phyloP scores from a whole-genome alignment of 2,888 invertebrate genomes.

The Resseliella maxima region DNA sequence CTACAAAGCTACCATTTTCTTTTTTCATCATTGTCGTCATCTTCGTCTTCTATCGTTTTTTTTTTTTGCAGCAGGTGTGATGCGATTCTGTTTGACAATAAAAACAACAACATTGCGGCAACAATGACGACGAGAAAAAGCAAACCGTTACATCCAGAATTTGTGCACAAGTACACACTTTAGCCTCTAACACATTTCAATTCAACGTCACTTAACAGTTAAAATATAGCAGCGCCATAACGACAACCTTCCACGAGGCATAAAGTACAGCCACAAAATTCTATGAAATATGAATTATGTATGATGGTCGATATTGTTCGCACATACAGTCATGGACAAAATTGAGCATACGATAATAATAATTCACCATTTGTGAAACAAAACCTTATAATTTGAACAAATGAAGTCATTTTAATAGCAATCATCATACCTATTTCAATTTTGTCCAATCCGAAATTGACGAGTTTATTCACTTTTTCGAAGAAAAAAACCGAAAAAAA shows the following conservation, averaged over 20 bases:
- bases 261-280: constrained; percentile 40
- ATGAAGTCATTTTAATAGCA: no score
- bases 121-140: not conserved
- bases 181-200: constrained; percentile 4
- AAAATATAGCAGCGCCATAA: constrained; percentile 37
- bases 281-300: constrained; percentile 48
- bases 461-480: no score
- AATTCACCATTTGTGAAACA: no score
- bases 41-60: not conserved
- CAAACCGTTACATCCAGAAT: not conserved
- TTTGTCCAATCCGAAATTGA: no score
- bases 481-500: no score
- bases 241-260: not conserved
- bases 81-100: not conserved
- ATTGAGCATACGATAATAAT: no score
- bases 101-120: constrained; percentile 8
- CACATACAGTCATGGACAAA: not conserved
- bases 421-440: no score
- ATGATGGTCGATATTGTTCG: constrained; percentile 47
- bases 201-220: constrained; percentile 28
- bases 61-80: not conserved
- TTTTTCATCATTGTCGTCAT: not conserved
- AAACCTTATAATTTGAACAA: no score
- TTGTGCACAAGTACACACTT: constrained; percentile 17
- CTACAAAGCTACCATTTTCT: no score